Percentiles rank a stretch among this genome's conserved stretches.
These are phyloP conservation scores for Eupithecia subfuscata DNA, from an alignment of 2,888 invertebrate species.

Conservation along the genomic window DNA sequence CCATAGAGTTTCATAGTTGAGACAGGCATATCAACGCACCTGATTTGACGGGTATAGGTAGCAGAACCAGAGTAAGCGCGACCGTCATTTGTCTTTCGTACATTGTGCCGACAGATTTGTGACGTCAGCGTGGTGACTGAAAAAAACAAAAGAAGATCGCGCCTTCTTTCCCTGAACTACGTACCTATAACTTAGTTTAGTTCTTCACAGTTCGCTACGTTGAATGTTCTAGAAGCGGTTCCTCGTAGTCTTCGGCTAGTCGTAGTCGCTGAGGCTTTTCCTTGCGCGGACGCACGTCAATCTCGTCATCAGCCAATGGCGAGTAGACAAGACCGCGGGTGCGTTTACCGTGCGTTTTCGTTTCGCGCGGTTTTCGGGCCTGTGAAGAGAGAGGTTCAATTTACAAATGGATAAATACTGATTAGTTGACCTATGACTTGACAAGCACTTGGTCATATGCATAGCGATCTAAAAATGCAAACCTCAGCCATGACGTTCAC, in stretches of 20 bases:
- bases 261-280: conserved; percentile 45
- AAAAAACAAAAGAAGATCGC: not conserved
- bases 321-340: conserved; percentile 64
- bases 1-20: not conserved
- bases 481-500: not conserved
- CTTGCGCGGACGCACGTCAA: conserved; percentile 55
- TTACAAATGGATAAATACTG: not conserved
- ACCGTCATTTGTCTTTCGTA: not conserved
- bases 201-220: conserved; percentile 24
- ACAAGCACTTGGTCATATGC: not conserved
- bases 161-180: not conserved
- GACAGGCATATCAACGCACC: not conserved
- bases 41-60: not conserved
- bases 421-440: not conserved
- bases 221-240: conserved; percentile 65
- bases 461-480: not conserved
- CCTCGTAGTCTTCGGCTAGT: conserved; percentile 60
- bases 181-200: not conserved
- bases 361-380: conserved; percentile 46
- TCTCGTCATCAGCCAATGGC: conserved; percentile 72
- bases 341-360: conserved; percentile 46
- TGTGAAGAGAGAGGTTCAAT: conserved; percentile 36
- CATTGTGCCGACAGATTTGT: not conserved
- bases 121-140: not conserved
- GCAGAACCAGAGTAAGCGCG: not conserved